Conservation (phyloP, 2,113 vertebrate species). For the Ramphastos sulfuratus region DNA sequence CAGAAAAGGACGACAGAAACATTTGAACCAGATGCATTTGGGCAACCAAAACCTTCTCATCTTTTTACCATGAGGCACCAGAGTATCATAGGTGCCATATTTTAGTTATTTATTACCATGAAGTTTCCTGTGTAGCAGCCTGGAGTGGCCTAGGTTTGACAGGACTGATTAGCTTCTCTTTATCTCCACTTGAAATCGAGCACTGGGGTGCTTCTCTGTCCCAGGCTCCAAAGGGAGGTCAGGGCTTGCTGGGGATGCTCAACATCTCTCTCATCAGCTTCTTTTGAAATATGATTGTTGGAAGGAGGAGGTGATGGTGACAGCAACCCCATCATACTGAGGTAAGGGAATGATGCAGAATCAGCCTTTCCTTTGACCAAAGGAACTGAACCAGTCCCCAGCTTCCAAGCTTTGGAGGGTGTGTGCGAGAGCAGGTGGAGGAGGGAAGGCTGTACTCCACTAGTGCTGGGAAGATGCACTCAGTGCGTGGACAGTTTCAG, state of each 20-base stretch:
- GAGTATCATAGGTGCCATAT: background rate
- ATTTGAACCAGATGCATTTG: background rate
- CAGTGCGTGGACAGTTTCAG: background rate
- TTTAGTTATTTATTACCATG: background rate
- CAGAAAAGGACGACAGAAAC: background rate
- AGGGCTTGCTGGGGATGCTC: background rate
- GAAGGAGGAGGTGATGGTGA: background rate
- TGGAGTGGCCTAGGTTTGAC: background rate
- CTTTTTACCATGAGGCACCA: background rate
- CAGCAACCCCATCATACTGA: background rate
- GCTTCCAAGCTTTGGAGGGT: background rate
- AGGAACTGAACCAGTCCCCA: background rate
- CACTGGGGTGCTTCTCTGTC: background rate
- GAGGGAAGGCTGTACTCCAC: background rate
- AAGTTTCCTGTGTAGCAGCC: background rate
- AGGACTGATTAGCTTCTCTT: background rate
- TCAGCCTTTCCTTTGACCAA: background rate
- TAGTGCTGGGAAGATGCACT: background rate
- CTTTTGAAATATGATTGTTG: background rate
- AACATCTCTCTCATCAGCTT: background rate
- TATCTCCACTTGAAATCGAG: background rate
- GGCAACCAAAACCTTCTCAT: background rate
- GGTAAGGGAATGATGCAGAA: background rate
- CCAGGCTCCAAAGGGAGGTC: background rate
- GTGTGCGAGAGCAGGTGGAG: background rate